phyloP scores from a whole-genome alignment of 1,140 invertebrate species.

The Bathynomus jamesi region DNA sequence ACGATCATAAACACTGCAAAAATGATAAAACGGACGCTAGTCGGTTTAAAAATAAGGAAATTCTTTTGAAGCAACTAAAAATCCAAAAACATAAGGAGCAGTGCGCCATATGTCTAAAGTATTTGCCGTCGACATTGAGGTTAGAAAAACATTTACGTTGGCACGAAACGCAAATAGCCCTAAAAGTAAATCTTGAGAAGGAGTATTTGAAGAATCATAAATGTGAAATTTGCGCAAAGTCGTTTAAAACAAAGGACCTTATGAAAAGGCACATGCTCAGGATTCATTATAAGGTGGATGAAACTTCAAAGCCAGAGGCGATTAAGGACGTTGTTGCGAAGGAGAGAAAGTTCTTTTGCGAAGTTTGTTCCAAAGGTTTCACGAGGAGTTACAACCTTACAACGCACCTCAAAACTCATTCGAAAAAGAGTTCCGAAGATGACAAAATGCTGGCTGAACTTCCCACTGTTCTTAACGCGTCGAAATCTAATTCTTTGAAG shows the following conservation, averaged over 20 bases:
- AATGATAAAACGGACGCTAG: not conserved
- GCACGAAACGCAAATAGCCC: not conserved
- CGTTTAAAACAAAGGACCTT: not conserved
- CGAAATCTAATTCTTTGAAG: not conserved
- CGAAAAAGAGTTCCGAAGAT: not conserved
- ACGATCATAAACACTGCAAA: not conserved
- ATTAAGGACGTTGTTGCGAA: not conserved
- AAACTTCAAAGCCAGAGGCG: not conserved
- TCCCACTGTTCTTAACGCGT: not conserved
- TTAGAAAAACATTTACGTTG: not conserved
- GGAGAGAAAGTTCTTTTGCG: not conserved
- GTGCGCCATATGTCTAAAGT: not conserved
- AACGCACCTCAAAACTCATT: not conserved
- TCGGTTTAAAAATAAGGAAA: not conserved
- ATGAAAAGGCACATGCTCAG: not conserved
- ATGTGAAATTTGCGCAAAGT: not conserved
- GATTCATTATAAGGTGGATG: not conserved
- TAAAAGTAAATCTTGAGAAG: not conserved
- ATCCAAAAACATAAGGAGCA: not conserved
- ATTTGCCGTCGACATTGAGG: not conserved
- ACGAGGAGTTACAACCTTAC: not conserved
- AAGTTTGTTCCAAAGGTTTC: not conserved
- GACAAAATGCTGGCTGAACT: not conserved
- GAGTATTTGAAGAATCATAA: not conserved
- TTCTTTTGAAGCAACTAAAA: not conserved